Conservation (phyloP, 2,113 vertebrate genomes). For the Naja naja region DNA sequence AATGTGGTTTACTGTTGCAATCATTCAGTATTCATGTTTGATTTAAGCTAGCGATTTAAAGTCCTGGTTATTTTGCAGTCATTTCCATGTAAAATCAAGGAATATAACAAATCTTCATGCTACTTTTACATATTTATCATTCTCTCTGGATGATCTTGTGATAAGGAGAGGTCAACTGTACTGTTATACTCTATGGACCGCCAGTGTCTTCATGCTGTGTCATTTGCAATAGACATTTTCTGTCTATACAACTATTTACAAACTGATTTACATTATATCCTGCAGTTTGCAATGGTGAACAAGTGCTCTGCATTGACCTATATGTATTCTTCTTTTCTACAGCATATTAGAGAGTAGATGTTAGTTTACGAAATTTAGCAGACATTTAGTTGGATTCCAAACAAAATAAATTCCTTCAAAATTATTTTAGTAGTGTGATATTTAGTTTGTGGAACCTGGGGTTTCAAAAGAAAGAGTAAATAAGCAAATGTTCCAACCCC, state of each 20-base stretch:
- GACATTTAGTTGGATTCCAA: accelerated
- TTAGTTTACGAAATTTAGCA: accelerated
- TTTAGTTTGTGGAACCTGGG: neutral
- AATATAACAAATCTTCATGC: neutral
- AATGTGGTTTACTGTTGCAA: neutral
- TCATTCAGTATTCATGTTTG: neutral
- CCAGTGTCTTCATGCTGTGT: neutral
- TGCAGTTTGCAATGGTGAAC: neutral
- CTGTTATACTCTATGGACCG: accelerated
- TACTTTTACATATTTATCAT: neutral
- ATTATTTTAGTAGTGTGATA: neutral
- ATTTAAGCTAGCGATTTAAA: neutral
- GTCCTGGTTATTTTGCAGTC: neutral
- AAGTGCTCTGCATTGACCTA: neutral
- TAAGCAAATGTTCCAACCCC: neutral
- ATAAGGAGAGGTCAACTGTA: accelerated
- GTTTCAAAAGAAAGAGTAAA: too few species aligned
- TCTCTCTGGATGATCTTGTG: neutral
- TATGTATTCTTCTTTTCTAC: accelerated
- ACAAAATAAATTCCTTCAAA: neutral
- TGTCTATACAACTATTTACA: neutral
- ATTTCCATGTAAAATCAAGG: neutral
- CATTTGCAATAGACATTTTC: neutral
- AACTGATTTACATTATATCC: neutral
- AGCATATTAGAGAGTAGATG: neutral